Evolutionary conservation across 2,113 vertebrate genomes (phyloP).

Genomic region (Galeopterus variegatus): DNA sequence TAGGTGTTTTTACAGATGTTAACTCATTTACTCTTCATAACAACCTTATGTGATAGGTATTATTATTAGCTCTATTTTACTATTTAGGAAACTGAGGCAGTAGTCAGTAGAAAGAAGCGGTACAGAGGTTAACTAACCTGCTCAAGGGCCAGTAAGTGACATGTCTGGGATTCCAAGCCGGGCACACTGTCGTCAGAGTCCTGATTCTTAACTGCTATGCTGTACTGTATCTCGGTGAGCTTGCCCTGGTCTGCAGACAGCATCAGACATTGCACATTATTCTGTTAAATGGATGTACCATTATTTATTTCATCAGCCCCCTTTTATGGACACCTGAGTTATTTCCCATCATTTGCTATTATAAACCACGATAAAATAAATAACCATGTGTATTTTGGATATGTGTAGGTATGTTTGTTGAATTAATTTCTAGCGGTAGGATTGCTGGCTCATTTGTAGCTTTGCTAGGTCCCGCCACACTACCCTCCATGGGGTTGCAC

Average conservation of each 20-base stretch:
- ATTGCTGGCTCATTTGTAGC: background rate
- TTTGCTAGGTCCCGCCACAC: background rate
- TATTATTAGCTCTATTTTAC: background rate
- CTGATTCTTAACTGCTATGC: background rate
- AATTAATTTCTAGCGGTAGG: background rate
- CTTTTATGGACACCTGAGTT: background rate
- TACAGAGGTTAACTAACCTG: background rate
- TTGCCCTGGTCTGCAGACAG: background rate
- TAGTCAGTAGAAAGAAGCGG: background rate
- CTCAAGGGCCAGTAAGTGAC: background rate
- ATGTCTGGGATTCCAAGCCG: background rate
- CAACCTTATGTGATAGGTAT: background rate
- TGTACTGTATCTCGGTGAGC: background rate
- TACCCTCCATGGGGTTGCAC: rapidly evolving
- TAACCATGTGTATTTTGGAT: background rate
- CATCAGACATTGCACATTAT: rapidly evolving
- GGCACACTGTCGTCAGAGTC: background rate
- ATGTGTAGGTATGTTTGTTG: background rate
- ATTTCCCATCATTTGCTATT: background rate
- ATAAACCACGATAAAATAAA: background rate
- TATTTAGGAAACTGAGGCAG: background rate
- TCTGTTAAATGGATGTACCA: background rate
- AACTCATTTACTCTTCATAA: background rate
- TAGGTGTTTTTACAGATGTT: background rate
- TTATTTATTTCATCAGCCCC: background rate